Base-by-base conservation (phyloP, 1,140 invertebrate species). In the Formica selysi region DNA sequence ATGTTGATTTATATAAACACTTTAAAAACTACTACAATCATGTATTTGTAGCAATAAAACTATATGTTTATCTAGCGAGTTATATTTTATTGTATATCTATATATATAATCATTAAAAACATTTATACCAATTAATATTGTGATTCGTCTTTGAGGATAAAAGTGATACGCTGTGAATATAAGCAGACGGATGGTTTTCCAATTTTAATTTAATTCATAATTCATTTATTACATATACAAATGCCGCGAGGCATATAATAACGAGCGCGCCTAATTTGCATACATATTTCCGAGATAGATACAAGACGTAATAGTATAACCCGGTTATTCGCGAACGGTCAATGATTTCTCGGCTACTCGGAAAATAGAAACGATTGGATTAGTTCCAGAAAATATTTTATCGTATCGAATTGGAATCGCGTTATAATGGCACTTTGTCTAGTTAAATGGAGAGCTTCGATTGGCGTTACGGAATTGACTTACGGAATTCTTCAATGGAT, bases 361-460 rank as follows among this genome's bases (percentile, higher is more conserved):
- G 62, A 76, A 86, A 76, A 54, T 48, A 80, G 86, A 51, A 61
- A 19, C 54, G 29, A 76, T 89, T 87, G 74, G 79, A 87, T 87
- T 76, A 85, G 79, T 90, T 87, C 70, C 76, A 80, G 76, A 86
- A 87, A 79, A 80, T 59, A 71, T 73, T 16, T 70, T 61, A 71
- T 71, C 51, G 85, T 73, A 86, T 73, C 62, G 76, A 73, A 48
- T 19, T 16, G 44, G 29, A 22, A 85, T 36, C 22, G 79, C 38
- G n/a, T 64, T 87, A 87, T 85, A 86, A 90, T 85, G 73, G 88
- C 61, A 89, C 78, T 85, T 78, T 84, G 74, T 73, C 79, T 44
- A 44, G 38, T 85, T 87, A 85, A 80, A 73, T 64, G 54, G 80
- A 87, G 73, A 80, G 48, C 13, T 74, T 79, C 61, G 61, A 85